These are phyloP conservation scores for Scortum barcoo DNA, from an alignment of 2,113 vertebrate genomes.

Conservation along the genomic window DNA sequence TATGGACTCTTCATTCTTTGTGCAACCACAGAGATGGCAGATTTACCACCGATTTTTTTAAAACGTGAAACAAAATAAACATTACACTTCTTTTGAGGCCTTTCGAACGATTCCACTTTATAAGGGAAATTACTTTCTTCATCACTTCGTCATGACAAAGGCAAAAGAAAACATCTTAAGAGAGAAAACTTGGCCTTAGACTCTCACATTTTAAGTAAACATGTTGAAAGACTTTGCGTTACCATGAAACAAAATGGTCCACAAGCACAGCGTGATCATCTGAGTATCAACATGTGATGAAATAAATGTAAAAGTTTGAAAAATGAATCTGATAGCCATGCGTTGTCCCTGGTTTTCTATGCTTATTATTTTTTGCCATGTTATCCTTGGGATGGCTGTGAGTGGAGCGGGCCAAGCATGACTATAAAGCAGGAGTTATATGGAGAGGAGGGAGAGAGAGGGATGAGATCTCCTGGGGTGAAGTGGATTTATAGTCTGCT, in stretches of 20 bases:
- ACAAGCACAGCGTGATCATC: slow-evolving; percentile 24
- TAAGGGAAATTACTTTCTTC: slow-evolving; percentile 12
- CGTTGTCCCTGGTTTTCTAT: slow-evolving; percentile 7
- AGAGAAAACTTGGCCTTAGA: slow-evolving; percentile 27
- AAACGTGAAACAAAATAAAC: slow-evolving; percentile 35
- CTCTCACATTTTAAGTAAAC: not conserved
- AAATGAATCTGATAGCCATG: slow-evolving; percentile 27
- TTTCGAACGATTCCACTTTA: slow-evolving; percentile 18
- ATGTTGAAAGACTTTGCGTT: slow-evolving; percentile 18
- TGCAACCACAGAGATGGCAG: not conserved
- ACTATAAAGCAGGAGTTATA: slow-evolving; percentile 40
- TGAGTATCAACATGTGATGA: slow-evolving; percentile 42
- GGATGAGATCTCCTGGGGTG: slow-evolving; percentile 43
- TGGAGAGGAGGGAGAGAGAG: slow-evolving; percentile 26
- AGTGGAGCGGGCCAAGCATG: slow-evolving; percentile 21
- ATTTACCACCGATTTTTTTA: not conserved
- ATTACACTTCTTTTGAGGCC: not conserved
- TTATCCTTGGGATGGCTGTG: slow-evolving; percentile 41
- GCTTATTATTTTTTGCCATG: slow-evolving; percentile 44
- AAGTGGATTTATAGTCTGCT: slow-evolving; percentile 37
- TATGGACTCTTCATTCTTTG: not conserved
- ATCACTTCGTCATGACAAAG: slow-evolving; percentile 10
- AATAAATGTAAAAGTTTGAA: slow-evolving; percentile 33
- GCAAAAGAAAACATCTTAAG: slow-evolving; percentile 1
- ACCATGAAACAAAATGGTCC: slow-evolving; percentile 21